These are phyloP conservation scores for Manis pentadactyla DNA, from an alignment of 2,797 vertebrate species.

Conservation along the genomic window DNA sequence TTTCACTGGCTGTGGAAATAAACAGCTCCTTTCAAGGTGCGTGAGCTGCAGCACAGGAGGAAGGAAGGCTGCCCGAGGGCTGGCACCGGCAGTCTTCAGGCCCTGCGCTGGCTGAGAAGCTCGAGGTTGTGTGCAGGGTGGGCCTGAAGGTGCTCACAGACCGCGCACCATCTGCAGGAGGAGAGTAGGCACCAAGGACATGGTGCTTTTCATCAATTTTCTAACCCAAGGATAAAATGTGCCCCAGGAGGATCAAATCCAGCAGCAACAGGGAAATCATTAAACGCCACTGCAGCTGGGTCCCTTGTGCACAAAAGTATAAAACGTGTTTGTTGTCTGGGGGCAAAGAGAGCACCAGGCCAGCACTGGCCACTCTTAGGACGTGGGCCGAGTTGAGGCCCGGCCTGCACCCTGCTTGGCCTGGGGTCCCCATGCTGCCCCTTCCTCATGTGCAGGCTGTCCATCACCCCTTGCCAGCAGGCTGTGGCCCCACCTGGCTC, in stretches of 20 bases:
- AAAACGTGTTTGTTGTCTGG: background rate
- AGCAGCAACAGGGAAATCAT: background rate
- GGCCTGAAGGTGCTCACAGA: background rate
- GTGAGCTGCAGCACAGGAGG: background rate
- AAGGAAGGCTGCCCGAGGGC: background rate
- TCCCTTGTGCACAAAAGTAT: background rate
- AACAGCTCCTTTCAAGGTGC: background rate
- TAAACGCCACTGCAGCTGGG: rapidly evolving
- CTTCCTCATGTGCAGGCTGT: too few relatives aligned
- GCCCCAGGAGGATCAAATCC: background rate
- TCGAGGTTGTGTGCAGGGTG: too few relatives aligned
- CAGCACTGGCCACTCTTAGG: background rate
- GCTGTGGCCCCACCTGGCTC: too few relatives aligned
- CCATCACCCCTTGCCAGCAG: too few relatives aligned
- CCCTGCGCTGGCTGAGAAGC: too few relatives aligned
- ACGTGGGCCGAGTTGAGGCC: too few relatives aligned
- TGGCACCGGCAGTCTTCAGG: background rate
- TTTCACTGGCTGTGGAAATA: background rate
- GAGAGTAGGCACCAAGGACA: background rate
- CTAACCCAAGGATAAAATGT: background rate
- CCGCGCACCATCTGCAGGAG: background rate
- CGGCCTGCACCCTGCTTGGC: too few relatives aligned
- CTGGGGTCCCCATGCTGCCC: too few relatives aligned
- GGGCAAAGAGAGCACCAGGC: background rate
- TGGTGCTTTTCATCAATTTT: too few relatives aligned